A percentile compares a stretch with the other conserved stretches of the same genome.
Conservation (phyloP, 35 echinoderm and acorn worm genomes). For the Acanthaster planci region DNA sequence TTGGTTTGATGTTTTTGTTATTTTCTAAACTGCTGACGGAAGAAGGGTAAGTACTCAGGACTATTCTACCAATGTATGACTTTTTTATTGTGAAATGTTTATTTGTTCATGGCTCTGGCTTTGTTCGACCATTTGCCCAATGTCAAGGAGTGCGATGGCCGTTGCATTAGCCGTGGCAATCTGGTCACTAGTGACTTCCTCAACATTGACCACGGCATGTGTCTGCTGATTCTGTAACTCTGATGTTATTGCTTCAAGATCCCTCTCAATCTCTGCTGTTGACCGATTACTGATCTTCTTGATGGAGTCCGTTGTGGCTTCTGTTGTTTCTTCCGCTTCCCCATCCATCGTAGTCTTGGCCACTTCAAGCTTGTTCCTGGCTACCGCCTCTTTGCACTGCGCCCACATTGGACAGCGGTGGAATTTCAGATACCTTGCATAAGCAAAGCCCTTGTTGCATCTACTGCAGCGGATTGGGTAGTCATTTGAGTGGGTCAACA, state of each 20-base stretch:
- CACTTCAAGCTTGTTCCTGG: neutral
- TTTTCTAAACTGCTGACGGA: too few relatives aligned
- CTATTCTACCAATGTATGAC: neutral
- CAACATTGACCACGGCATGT: neutral
- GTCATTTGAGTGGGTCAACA: conserved; percentile 75
- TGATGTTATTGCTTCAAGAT: neutral
- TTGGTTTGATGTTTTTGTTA: too few relatives aligned
- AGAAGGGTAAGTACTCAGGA: neutral
- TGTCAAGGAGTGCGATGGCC: conserved; percentile 3
- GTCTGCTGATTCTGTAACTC: conserved; percentile 6
- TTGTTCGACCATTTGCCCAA: conserved; percentile 5
- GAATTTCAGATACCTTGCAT: conserved; percentile 62
- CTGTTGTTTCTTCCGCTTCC: neutral
- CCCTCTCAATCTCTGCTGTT: conserved; percentile 7
- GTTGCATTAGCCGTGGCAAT: conserved; percentile 6
- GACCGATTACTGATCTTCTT: neutral
- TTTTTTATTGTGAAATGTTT: neutral
- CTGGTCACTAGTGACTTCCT: conserved; percentile 18
- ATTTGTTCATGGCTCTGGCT: conserved; percentile 10
- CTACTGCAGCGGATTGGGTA: conserved; percentile 70
- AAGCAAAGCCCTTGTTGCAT: conserved; percentile 85
- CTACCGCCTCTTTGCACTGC: neutral
- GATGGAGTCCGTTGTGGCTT: neutral
- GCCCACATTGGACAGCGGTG: conserved; percentile 34
- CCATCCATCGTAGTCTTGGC: neutral